A percentile compares a stretch with the other conserved stretches of the same genome.
Evolutionary conservation across 1,140 invertebrate species (phyloP).

Genomic region (Bombus picipes): DNA sequence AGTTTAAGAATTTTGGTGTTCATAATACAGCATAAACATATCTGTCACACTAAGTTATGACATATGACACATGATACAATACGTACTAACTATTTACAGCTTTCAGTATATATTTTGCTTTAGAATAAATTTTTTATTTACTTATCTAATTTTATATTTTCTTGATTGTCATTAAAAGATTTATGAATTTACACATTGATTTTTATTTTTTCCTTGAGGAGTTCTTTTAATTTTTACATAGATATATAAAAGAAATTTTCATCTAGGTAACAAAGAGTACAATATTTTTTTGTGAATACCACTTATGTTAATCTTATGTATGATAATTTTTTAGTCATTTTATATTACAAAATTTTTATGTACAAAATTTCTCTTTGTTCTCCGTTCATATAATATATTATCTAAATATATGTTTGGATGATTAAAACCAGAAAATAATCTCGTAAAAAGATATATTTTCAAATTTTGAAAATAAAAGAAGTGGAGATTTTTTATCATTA

Average conservation of each 20-base stretch:
- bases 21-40: conserved; percentile 17
- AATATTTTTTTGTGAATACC: not conserved
- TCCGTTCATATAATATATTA: not conserved
- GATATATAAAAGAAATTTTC: not conserved
- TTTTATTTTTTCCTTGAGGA: conserved; percentile 13
- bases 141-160: conserved; percentile 43
- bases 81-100: conserved; percentile 28
- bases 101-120: conserved; percentile 26
- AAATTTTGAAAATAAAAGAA: not conserved
- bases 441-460: conserved; percentile 21
- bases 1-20: conserved; percentile 28
- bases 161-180: conserved; percentile 42
- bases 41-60: conserved; percentile 5
- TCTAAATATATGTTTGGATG: not conserved
- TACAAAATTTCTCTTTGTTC: not conserved
- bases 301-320: not conserved
- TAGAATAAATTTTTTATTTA: conserved; percentile 49
- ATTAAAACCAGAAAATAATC: not conserved
- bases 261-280: not conserved
- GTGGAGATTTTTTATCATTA: not conserved
- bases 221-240: not conserved
- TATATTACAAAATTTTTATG: not conserved
- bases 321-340: not conserved
- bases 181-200: conserved; percentile 6
- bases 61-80: conserved; percentile 10